A percentile compares a stretch with the other conserved stretches of the same genome.
phyloP scores from a whole-genome alignment of 2,888 invertebrate genomes.

The Hermaeophaga mercurialis region DNA sequence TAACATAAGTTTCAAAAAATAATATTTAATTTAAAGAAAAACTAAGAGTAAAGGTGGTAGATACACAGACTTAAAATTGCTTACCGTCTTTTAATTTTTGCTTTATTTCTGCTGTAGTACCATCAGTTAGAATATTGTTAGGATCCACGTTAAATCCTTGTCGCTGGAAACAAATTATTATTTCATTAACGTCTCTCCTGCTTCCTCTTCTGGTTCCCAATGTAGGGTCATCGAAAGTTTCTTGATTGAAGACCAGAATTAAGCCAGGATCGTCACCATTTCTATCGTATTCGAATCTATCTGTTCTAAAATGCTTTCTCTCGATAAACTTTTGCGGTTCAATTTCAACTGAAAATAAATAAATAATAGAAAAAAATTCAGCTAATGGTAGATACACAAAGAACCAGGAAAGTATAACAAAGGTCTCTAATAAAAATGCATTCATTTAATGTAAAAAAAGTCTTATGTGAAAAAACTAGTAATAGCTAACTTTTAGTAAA shows the following conservation, averaged over 20 bases:
- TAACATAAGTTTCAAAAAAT: too few species aligned
- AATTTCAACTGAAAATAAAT: neutral
- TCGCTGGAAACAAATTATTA: conserved; percentile 47
- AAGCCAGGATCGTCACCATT: conserved; percentile 47
- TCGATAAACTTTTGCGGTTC: conserved; percentile 21
- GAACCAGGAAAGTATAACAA: too few species aligned
- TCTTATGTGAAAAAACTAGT: neutral
- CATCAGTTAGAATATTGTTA: conserved; percentile 42
- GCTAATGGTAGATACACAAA: too few species aligned
- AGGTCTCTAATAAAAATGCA: too few species aligned
- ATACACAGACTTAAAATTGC: conserved; percentile 11
- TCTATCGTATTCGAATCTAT: conserved; percentile 45
- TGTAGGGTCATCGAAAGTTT: conserved; percentile 33
- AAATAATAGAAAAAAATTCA: too few species aligned
- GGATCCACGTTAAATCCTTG: conserved; percentile 48
- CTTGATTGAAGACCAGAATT: conserved; percentile 49
- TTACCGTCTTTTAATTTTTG: conserved; percentile 41
- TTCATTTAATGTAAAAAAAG: too few species aligned
- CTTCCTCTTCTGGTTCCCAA: conserved; percentile 40
- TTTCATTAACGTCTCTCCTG: conserved; percentile 48
- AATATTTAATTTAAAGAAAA: neutral
- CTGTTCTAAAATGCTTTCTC: conserved; percentile 21
- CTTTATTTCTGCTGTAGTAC: conserved; percentile 39
- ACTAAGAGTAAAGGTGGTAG: neutral
- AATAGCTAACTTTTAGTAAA: neutral